Evolutionary conservation across 2,113 vertebrate species (phyloP), one percentile per base, ranked within the genome.

Genomic region (Sebastes schlegelii): DNA sequence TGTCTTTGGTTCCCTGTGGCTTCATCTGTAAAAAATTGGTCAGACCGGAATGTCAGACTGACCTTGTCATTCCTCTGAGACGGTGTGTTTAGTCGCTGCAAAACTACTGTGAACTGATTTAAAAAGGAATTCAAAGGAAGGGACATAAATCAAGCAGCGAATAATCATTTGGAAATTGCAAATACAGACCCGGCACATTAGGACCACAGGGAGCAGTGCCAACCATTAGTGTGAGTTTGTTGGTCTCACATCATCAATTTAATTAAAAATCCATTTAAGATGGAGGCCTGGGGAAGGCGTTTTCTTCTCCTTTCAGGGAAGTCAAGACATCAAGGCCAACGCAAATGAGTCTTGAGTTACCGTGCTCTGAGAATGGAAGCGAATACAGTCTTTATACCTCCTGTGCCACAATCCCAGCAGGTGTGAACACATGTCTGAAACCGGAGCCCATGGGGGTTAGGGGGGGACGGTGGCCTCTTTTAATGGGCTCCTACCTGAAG

Each of bases 231-330:
- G 86, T 84, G 79, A 88, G 86, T 92, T 88, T 91, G 84, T 90
- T 92, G 91, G 91, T 90, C 88, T 93, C 93, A 93, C 91, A 92
- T 90, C 89, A 92, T 94, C 91, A 93, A 92, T 93, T 94, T 86
- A 92, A 94, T 93, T 93, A 91, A 93, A 93, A 94, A 90, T 85
- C 84, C 82, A 88, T 92, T 93, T 89, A 91, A 86, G 83, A 89
- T 83, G 77, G 77, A 85, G 76, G 85, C 92, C 82, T 65, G 74
- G 80, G 91, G 91, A 89, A 72, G 71, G 13, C 49, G 77, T 74
- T 83, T 67, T 54, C 67, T 62, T 78, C 80, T 52, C 10, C 68
- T 89, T 86, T 85, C 10, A 74, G 48, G 69, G 64, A 77, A 91
- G 78, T 73, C 68, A 75, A 82, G 86, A 76, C 74, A 84, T 88